Evolutionary conservation across 30 jellyfish, hydroid and myxozoan genomes (phyloP).

Genomic region (Euphysa ruthae): DNA sequence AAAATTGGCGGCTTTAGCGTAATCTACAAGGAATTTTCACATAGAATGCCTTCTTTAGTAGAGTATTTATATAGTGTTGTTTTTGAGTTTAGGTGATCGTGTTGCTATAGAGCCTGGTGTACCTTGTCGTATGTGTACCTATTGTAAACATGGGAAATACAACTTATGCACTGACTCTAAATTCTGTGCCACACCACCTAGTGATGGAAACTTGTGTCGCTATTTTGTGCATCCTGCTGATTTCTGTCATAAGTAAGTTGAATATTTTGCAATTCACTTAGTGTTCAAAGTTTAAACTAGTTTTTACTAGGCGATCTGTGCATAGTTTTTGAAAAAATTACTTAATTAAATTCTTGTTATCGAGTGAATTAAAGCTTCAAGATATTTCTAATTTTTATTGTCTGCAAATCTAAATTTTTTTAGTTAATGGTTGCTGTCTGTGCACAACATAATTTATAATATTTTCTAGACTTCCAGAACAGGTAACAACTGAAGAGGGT

Average conservation of each 20-base stretch:
- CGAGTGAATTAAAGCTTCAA: no score
- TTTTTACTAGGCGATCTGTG: no score
- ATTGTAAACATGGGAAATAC: constrained; percentile 73
- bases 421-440: not conserved
- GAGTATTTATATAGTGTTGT: no score
- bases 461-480: constrained; percentile 61
- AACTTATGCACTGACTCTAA: constrained; percentile 62
- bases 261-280: no score
- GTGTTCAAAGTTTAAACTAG: no score
- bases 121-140: constrained; percentile 85
- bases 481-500: constrained; percentile 90
- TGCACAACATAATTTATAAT: not conserved
- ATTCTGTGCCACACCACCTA: constrained; percentile 93
- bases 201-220: constrained; percentile 80
- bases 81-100: constrained; percentile 69
- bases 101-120: constrained; percentile 98
- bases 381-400: no score
- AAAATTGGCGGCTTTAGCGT: no score
- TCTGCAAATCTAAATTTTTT: not conserved
- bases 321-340: not conserved
- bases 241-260: constrained; percentile 71
- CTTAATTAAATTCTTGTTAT: not conserved
- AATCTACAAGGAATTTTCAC: no score
- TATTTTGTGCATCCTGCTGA: constrained; percentile 91
- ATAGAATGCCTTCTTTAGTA: no score